Conservation (phyloP, 2,113 vertebrate genomes). For the Hucho hucho region DNA sequence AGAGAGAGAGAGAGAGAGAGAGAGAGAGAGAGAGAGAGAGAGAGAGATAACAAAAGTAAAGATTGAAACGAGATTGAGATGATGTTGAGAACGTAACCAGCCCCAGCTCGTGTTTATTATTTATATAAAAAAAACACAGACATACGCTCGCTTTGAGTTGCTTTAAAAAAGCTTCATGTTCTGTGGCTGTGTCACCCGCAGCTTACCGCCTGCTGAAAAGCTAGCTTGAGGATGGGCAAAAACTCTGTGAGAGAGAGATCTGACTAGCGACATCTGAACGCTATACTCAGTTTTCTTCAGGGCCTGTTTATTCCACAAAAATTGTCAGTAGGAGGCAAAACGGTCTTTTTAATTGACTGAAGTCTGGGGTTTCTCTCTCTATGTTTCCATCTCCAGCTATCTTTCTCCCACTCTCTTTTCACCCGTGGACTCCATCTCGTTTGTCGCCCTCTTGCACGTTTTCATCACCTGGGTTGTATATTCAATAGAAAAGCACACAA, state of each 20-base stretch:
- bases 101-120: too few relatives aligned
- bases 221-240: too few relatives aligned
- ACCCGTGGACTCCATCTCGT: constrained; percentile 11
- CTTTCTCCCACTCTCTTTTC: background rate
- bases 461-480: too few relatives aligned
- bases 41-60: too few relatives aligned
- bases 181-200: background rate
- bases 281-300: background rate
- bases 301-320: constrained; percentile 30
- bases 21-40: background rate
- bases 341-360: constrained; percentile 31
- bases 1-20: background rate
- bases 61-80: too few relatives aligned
- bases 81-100: too few relatives aligned
- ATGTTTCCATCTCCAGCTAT: too few relatives aligned
- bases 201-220: background rate
- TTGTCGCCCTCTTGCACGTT: background rate
- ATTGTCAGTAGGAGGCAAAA: constrained; percentile 31
- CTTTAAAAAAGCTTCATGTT: background rate
- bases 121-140: too few relatives aligned
- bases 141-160: too few relatives aligned
- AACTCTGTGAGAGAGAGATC: too few relatives aligned
- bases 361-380: background rate
- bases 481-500: too few relatives aligned
- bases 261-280: too few relatives aligned